Base-by-base conservation (phyloP, 2,113 vertebrate genomes). In the Mohoua ochrocephala region DNA sequence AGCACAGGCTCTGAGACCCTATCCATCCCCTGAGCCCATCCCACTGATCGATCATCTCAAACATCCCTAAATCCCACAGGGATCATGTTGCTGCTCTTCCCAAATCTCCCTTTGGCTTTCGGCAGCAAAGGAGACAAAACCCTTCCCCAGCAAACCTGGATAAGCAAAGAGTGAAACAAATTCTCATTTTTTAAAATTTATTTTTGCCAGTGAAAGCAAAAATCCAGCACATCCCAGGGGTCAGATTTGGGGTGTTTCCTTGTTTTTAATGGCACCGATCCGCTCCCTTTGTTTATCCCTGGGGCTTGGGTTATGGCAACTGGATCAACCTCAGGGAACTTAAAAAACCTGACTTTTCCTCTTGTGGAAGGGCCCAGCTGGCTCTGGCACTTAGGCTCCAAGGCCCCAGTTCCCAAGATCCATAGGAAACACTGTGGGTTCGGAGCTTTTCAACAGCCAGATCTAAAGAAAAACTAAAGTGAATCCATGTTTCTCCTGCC, bases 31-130 rank as follows among this genome's bases (percentile, higher is more conserved):
- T 49, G 20, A 57, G 24, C 35, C 13, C 20, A 42, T 9, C 16
- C 44, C 44, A 41, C 31, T 26, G 30, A 26, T 0, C 31, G 52
- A 86, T 10, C 16, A 35, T 31, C 61, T 14, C 44, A 59, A 59
- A 76, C 21, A 35, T 59, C 84, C 21, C 31, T 31, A 42, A 68
- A 59, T 35, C 31, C 37, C 61, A 44, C 27, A 42, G 44, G 17
- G 37, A 50, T 50, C 17, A 2, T 31, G 35, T 10, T 0, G 1
- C 30, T 0, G 1, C 30, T 41, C 53, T 86, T 37, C 20, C 53
- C 44, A 49, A 37, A 42, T 26, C 31, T 59, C 17, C 31, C 37
- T 59, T n/a, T 67, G 52, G 37, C 31, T 60, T 70, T 60, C 37
- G 35, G 53, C 44, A 59, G 61, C 44, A 59, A n/a, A 57, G 26